Evolutionary conservation across 2,113 vertebrate species (phyloP), one percentile per base, ranked within the genome.

Genomic region (Phyllostomus hastatus): DNA sequence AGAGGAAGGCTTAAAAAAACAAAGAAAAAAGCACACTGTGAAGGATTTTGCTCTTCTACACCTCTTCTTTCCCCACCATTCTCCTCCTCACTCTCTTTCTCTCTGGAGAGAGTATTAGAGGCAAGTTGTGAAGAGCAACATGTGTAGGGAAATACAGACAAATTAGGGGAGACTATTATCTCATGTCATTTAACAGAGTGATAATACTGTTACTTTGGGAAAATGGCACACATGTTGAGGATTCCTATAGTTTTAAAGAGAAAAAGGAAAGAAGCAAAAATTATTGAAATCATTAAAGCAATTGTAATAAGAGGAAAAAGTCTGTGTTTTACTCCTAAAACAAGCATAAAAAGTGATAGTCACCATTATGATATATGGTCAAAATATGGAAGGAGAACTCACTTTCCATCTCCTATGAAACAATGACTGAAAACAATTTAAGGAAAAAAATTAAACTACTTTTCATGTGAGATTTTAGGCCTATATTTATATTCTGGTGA

Each of bases 161-260:
- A 82, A 96, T 80, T 72, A 95, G 91, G 48, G 79, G 94, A 95
- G 96, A 95, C 91, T 64, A 95, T 66, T 66, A 19, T 46, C 75
- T 95, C 96, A 86, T 95, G 95, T 97, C 96, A 98, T 89, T 83
- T 81, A 95, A 94, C 73, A 97, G 94, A 97, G 93, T 78, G 76
- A 78, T 52, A 93, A 97, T 83, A 87, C 69, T 57, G 50, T 28
- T 31, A 91, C 72, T 97, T 38, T 19, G 22, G 92, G 38, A 80
- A 54, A 88, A 95, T 76, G 5, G 0, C 81, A 95, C 83, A 96
- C 79, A 92, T 95, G 69, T 1, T 66, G 3, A 88, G 87, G 43
- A 92, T 97, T 97, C 90, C 95, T 86, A 94, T 97, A 97, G 93
- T 97, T 98, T 98, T 97, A 92, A 94, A 96, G 57, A 96, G 41